Evolutionary conservation across 2,113 vertebrate species (phyloP).

Genomic region (Scalopus aquaticus): DNA sequence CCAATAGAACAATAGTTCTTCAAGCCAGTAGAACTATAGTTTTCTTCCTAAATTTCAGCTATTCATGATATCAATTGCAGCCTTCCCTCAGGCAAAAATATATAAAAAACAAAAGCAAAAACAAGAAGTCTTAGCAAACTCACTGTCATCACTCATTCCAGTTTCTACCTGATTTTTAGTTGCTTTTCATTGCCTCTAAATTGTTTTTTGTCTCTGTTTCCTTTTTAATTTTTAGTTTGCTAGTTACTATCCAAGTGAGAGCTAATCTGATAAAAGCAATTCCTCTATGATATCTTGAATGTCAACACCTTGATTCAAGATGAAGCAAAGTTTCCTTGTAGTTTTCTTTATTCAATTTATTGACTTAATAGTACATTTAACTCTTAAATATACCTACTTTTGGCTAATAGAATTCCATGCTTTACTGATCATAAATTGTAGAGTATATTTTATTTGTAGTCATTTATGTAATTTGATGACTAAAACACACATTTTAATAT

Average conservation of each 20-base stretch:
- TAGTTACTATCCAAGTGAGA: not conserved
- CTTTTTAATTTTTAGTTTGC: not conserved
- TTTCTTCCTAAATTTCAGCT: not conserved
- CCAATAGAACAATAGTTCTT: not conserved
- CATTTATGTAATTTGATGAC: slow-evolving; percentile 84
- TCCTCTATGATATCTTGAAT: not conserved
- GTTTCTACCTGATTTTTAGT: not conserved
- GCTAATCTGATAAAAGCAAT: not conserved
- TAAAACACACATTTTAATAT: slow-evolving; percentile 81
- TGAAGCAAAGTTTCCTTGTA: not conserved
- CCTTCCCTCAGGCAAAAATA: not conserved
- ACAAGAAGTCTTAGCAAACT: not conserved
- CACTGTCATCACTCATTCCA: not conserved
- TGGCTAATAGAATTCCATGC: slow-evolving; percentile 73
- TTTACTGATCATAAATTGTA: slow-evolving; percentile 80
- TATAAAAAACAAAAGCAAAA: not conserved
- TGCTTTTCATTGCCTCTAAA: not conserved
- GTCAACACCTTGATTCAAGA: not conserved
- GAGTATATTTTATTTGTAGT: slow-evolving; percentile 80
- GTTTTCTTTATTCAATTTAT: not conserved
- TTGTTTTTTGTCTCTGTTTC: not conserved
- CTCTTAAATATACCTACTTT: slow-evolving; percentile 62
- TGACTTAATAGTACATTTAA: slow-evolving; percentile 67
- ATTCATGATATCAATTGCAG: not conserved
- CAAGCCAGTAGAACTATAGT: not conserved